Evolutionary conservation across 2,797 vertebrate genomes (phyloP).

Genomic region (Neopelma chrysocephalum): DNA sequence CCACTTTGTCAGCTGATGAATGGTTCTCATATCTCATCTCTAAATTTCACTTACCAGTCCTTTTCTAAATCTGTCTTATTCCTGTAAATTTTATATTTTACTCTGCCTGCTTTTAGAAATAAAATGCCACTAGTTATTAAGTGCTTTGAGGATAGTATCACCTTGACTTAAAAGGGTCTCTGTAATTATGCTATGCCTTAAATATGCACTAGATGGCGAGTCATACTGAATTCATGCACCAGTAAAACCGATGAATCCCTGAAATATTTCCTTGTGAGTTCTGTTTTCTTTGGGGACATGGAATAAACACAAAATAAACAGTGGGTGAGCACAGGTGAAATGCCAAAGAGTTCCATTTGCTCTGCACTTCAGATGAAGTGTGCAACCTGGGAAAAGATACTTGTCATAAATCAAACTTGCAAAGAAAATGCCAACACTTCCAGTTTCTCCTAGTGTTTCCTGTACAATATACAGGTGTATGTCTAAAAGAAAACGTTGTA

Average conservation of each 20-base stretch:
- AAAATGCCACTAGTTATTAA: background rate
- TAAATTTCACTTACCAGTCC: background rate
- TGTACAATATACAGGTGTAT: background rate
- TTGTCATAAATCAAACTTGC: background rate
- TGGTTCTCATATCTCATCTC: background rate
- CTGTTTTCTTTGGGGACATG: background rate
- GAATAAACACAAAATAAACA: background rate
- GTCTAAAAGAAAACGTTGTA: background rate
- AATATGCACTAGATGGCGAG: constrained; percentile 37
- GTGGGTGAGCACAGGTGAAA: background rate
- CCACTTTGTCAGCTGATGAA: background rate
- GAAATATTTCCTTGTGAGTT: background rate
- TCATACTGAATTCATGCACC: background rate
- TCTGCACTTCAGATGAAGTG: background rate
- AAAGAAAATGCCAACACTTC: background rate
- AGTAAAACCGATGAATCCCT: background rate
- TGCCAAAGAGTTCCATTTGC: background rate
- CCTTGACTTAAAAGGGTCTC: background rate
- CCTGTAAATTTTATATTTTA: background rate
- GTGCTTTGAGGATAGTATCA: background rate
- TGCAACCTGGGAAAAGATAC: background rate
- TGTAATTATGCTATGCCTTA: background rate
- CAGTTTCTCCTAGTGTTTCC: background rate
- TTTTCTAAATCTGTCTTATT: background rate
- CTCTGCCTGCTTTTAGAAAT: background rate